Evolutionary conservation across 2,888 invertebrate species (phyloP), one percentile per base, ranked within the genome.

Genomic region (Stramonita haemastoma): DNA sequence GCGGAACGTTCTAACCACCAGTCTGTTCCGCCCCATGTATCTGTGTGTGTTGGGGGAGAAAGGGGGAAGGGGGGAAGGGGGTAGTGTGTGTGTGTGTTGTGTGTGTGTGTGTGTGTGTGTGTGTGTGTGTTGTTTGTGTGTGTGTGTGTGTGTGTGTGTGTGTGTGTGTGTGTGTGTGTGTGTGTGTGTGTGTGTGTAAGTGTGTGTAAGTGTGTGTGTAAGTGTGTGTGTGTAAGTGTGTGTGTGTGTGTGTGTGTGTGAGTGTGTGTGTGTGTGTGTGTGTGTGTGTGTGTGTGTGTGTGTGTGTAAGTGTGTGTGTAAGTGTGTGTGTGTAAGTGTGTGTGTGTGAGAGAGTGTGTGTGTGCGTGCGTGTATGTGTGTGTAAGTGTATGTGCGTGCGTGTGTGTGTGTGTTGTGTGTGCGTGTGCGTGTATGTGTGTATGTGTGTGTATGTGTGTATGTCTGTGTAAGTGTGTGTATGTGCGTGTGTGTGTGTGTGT

Each of bases 141-240:
- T 34, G 77, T 79, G 77, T 34, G 77, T 34, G 81, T 83, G 81
- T 34, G 34, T 34, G 79, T 34, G 79, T 32, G 79, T 34, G 79
- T 22, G 79, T 34, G 79, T 22, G 79, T 79, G 79, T 34, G 79
- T 79, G 79, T 22, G 34, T 79, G 79, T 22, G 32, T 34, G 79
- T 22, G 34, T 34, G 32, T 79, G 79, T 79, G 79, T 34, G 32
- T 34, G 34, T 79, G 79, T 79, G 79, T 79, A 8, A 34, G 79
- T 79, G 79, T 79, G 79, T 79, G 32, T 79, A 34, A 34, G 79
- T 22, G 79, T 34, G 79, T 34, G 32, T 34, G 32, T 79, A 15
- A 13, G 32, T 79, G 32, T 34, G 79, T 79, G 32, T 79, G 79
- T 79, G 19, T 79, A 34, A 8, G 32, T 79, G 34, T 34, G 13